A percentile compares a stretch with the other conserved stretches of the same genome.
Evolutionary conservation across 2,797 vertebrate genomes (phyloP).

Genomic region (Rhincodon typus): DNA sequence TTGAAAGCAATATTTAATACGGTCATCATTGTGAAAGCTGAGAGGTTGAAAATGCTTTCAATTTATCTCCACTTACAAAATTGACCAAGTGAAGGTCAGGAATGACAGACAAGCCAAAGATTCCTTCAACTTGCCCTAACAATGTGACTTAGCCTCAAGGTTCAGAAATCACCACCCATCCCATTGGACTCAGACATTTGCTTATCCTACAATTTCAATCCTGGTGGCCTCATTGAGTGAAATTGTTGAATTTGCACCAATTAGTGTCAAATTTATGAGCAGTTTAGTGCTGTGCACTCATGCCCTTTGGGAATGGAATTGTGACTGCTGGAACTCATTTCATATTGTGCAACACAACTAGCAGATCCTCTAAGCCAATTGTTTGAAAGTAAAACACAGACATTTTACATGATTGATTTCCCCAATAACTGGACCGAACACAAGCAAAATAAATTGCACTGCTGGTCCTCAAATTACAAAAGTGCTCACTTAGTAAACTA

Average conservation of each 20-base stretch:
- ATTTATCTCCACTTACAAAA: not conserved
- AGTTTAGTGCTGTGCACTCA: conserved; percentile 19
- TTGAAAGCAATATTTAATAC: not conserved
- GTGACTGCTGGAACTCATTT: conserved; percentile 15
- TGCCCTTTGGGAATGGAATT: conserved; percentile 7
- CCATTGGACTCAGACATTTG: not conserved
- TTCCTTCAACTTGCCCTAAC: not conserved
- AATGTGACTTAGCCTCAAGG: not conserved
- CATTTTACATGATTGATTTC: conserved; percentile 19
- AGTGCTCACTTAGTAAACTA: conserved; percentile 1
- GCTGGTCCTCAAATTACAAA: conserved; percentile 2
- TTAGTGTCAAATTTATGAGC: conserved; percentile 33
- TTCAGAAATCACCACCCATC: not conserved
- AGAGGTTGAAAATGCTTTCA: not conserved
- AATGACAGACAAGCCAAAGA: not conserved
- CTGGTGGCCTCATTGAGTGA: conserved; percentile 6
- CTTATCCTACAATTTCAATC: not conserved
- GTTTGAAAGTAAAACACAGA: not conserved
- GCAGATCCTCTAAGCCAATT: not conserved
- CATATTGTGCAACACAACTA: not conserved
- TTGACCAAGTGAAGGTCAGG: not conserved
- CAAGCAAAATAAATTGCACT: conserved; percentile 18
- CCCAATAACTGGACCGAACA: not conserved
- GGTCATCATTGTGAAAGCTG: not conserved
- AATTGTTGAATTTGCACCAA: conserved; percentile 24